Base-by-base conservation (phyloP, 2,113 vertebrate genomes). In the Canis aureus region DNA sequence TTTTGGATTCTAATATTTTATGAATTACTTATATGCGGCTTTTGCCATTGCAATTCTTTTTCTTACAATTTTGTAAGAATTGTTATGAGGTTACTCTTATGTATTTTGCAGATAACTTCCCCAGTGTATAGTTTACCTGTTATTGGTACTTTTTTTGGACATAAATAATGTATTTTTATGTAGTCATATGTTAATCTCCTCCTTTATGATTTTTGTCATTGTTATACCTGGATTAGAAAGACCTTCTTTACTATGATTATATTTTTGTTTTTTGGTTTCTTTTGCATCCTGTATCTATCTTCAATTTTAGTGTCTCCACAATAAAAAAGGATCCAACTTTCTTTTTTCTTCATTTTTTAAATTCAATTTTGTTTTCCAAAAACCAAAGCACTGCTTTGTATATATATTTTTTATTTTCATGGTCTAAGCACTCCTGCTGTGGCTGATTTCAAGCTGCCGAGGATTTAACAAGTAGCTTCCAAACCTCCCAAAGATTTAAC, bases 11-110 rank as follows among this genome's bases (percentile, higher is more conserved):
- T 71, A 82, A 32, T 81, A 53, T 69, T 95, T 86, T 91, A 51
- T 53, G 64, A 86, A 53, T 92, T 71, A 64, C 43, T 60, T 71
- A 29, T 49, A 8, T 71, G 29, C 73, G 15, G 8, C 19, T 85
- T 88, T 89, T 85, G 64, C 85, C 25, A 29, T 32, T 57, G 53
- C 69, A 59, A 79, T 85, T 91, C 59, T 87, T 78, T 90, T 59
- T 91, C 83, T 83, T 95, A 71, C 27, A 57, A 79, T 89, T 92
- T 69, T 73, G 29, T 81, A 83, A 91, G 49, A 73, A 59, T 94
- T 94, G n/a, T 71, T 78, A 62, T 25, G 43, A 80, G 43, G 43
- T 84, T 92, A 49, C 49, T 83, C 38, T 73, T 55, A 38, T 64
- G 59, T 55, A 53, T 57, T 94, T 94, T 96, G 20, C 32, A 59